These are phyloP conservation scores for Seira musarum DNA, from an alignment of 2,888 invertebrate genomes.

Conservation along the genomic window DNA sequence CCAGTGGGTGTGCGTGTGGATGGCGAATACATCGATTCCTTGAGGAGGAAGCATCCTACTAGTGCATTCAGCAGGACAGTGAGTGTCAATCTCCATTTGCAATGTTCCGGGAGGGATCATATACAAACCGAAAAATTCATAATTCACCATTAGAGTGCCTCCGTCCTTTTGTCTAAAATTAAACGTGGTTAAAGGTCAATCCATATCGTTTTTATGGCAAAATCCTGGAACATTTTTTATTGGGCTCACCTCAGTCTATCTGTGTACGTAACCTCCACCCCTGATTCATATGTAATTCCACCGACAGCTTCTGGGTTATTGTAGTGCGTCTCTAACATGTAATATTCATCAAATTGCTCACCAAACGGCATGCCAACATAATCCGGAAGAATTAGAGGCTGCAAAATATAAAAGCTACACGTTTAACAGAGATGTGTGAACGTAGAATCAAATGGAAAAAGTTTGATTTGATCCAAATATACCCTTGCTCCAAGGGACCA, in stretches of 20 bases:
- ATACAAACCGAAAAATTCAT: constrained; percentile 14
- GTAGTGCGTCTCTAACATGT: constrained; percentile 55
- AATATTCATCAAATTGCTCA: constrained; percentile 39
- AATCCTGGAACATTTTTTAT: not conserved
- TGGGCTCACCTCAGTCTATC: constrained; percentile 36
- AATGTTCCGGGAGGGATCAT: constrained; percentile 38
- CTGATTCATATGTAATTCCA: constrained; percentile 41
- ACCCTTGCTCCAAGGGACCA: constrained; percentile 59
- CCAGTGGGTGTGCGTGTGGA: constrained; percentile 13
- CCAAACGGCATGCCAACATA: constrained; percentile 52
- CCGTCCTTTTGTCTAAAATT: constrained; percentile 21
- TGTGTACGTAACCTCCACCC: constrained; percentile 47
- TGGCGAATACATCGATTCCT: constrained; percentile 29
- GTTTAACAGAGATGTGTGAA: not conserved
- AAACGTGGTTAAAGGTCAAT: not conserved
- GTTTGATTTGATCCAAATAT: not conserved
- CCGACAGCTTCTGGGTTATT: constrained; percentile 44
- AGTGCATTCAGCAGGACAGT: constrained; percentile 25
- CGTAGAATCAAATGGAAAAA: not conserved
- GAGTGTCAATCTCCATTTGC: not conserved
- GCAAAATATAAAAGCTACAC: not conserved
- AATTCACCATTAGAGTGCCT: constrained; percentile 11
- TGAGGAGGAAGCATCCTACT: constrained; percentile 5
- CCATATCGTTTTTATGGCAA: not conserved
- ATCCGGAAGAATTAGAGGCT: constrained; percentile 54